A percentile compares a stretch with the other conserved stretches of the same genome.
phyloP scores from a whole-genome alignment of 2,888 invertebrate genomes.

The Patella pellucida region DNA sequence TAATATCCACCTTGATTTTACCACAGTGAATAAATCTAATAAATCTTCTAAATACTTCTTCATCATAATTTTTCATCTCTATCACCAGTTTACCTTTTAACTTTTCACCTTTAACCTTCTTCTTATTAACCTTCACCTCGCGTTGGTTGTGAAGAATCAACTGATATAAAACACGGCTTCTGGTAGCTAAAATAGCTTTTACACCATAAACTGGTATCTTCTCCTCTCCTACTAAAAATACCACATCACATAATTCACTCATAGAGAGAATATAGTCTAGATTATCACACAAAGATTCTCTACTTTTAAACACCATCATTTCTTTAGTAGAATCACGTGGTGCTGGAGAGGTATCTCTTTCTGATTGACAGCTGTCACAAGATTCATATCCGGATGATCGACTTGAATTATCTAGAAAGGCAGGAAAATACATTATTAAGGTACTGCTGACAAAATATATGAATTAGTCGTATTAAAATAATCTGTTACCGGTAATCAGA shows the following conservation, averaged over 20 bases:
- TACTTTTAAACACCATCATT: conserved; percentile 6
- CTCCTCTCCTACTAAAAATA: background rate
- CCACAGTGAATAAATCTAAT: conserved; percentile 7
- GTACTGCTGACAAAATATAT: background rate
- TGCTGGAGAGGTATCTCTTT: background rate
- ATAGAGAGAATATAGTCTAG: background rate
- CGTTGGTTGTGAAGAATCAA: background rate
- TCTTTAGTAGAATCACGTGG: background rate
- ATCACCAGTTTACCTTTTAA: background rate
- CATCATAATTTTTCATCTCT: conserved; percentile 1
- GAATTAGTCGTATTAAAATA: background rate
- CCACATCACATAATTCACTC: background rate
- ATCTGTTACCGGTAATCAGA: background rate
- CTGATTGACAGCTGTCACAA: no score
- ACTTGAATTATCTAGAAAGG: background rate
- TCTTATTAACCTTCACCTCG: background rate
- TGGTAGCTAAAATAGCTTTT: background rate
- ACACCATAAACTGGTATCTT: conserved; percentile 2
- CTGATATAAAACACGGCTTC: conserved; percentile 1
- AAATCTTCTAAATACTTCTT: conserved; percentile 4
- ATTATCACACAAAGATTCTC: conserved; percentile 2
- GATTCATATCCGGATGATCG: conserved; percentile 2
- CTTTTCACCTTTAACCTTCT: background rate
- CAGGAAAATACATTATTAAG: background rate
- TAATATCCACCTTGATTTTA: background rate